Evolutionary conservation across 2,888 invertebrate genomes (phyloP), one percentile per base, ranked within the genome.

Genomic region (Pseudanteris insignis): DNA sequence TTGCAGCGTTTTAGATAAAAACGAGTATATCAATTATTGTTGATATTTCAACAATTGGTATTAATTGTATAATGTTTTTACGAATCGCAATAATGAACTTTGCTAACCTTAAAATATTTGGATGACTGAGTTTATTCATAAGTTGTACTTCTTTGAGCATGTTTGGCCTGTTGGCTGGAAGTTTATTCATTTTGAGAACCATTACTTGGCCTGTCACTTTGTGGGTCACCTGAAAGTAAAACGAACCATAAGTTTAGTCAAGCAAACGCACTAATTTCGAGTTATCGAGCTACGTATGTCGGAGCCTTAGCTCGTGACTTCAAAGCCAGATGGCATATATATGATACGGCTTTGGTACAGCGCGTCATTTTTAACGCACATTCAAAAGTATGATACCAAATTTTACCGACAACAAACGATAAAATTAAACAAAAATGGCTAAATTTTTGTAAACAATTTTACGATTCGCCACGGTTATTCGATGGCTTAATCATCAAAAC

Each of bases 61-160:
- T 26, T 26, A 26, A 26, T 26, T 2, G 9, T 26, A 8, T 4
- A 3, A 18, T 18, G 18, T 4, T 18, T 18, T 18, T 18, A n/a
- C n/a, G n/a, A n/a, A n/a, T n/a, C n/a, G n/a, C n/a, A n/a, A n/a
- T n/a, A n/a, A n/a, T n/a, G n/a, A n/a, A n/a, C n/a, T n/a, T n/a
- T n/a, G n/a, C n/a, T n/a, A n/a, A 94, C 93, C 91, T 91, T 72
- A 96, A 86, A 78, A 96, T 95, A 81, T 96, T 96, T 60, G 92
- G 91, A 84, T 96, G 96, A 75, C 92, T 92, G 67, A 96, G 86
- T 77, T 92, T 89, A 83, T 96, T 96, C 90, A 96, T 94, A 72
- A 96, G 88, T 83, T 96, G 95, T 67, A 96, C 96, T 84, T 96
- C 96, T 77, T 95, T 92, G 74, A 96, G 86, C 91, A 96, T 96